Conservation (phyloP, 2,113 vertebrate genomes). For the Noturus placidus region DNA sequence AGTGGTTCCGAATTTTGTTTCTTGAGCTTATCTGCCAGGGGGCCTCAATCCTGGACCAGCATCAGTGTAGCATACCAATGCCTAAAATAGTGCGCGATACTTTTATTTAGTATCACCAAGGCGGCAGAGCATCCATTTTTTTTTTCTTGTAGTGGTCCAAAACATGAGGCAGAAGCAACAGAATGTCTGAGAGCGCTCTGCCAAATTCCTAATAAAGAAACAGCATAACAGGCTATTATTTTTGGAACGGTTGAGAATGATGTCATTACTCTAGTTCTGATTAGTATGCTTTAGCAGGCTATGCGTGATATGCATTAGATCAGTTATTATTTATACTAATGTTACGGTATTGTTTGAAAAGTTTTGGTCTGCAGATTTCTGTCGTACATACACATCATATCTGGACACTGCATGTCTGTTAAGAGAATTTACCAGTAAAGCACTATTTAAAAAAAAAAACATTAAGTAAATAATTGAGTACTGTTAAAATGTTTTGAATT, state of each 20-base stretch:
- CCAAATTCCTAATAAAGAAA: conserved; percentile 71
- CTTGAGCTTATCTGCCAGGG: neutral
- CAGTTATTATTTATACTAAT: neutral
- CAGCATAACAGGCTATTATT: conserved; percentile 46
- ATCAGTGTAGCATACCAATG: conserved; percentile 20
- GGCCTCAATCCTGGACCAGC: neutral
- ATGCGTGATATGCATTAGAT: neutral
- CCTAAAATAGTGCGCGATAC: conserved; percentile 65
- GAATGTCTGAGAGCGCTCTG: conserved; percentile 71
- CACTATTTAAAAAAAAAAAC: neutral
- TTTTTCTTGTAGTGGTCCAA: conserved; percentile 50
- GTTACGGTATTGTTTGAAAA: neutral
- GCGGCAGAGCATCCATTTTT: conserved; percentile 53
- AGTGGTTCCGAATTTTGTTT: conserved; percentile 11
- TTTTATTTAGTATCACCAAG: conserved; percentile 66
- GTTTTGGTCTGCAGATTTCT: neutral
- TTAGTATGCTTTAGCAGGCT: conserved; percentile 21
- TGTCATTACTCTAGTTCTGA: conserved; percentile 39
- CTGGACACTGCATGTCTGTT: neutral
- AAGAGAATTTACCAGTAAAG: neutral
- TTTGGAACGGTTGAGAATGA: conserved; percentile 37
- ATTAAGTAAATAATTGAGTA: neutral
- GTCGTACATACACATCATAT: neutral
- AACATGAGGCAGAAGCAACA: conserved; percentile 73
- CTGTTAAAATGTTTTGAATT: neutral